A percentile compares a stretch with the other conserved stretches of the same genome.
phyloP scores from a whole-genome alignment of 2,797 vertebrate genomes.

The Macropodus opercularis region DNA sequence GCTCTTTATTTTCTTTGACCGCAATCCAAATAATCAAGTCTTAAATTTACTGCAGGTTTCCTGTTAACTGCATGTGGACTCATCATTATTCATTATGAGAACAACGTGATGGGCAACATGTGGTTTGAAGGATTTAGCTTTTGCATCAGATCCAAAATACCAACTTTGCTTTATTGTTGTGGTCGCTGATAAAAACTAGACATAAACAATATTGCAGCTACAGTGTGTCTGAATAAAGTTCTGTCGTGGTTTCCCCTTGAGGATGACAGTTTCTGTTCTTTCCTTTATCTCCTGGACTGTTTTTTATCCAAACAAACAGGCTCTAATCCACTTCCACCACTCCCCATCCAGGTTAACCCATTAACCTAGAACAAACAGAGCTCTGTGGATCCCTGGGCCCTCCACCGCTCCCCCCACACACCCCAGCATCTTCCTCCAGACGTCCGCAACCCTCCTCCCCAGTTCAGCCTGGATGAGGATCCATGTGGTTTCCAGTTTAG shows the following conservation, averaged over 20 bases:
- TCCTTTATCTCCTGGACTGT: conserved; percentile 28
- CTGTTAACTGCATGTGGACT: too few species aligned
- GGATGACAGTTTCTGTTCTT: conserved; percentile 27
- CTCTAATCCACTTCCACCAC: conserved; percentile 54
- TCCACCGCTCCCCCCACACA: not conserved
- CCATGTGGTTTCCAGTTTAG: conserved; percentile 75
- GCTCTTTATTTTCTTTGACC: conserved; percentile 22
- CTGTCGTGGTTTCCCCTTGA: conserved; percentile 7
- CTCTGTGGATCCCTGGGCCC: conserved; percentile 45
- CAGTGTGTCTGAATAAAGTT: conserved; percentile 9
- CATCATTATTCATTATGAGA: too few species aligned
- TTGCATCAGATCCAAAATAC: too few species aligned
- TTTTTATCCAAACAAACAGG: conserved; percentile 47
- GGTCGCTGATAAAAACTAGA: conserved; percentile 2
- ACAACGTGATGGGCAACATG: too few species aligned
- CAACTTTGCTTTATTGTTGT: too few species aligned
- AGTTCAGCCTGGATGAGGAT: conserved; percentile 20
- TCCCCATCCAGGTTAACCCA: conserved; percentile 56
- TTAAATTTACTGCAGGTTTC: too few species aligned
- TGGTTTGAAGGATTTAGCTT: conserved; percentile 11
- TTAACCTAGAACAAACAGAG: conserved; percentile 65
- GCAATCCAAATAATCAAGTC: too few species aligned
- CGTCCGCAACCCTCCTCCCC: conserved; percentile 38
- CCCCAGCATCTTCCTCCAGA: conserved; percentile 55
- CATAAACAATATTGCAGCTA: not conserved